These are phyloP conservation scores for Lasioglossum pauxillum DNA, from an alignment of 2,888 invertebrate genomes.

Conservation along the genomic window DNA sequence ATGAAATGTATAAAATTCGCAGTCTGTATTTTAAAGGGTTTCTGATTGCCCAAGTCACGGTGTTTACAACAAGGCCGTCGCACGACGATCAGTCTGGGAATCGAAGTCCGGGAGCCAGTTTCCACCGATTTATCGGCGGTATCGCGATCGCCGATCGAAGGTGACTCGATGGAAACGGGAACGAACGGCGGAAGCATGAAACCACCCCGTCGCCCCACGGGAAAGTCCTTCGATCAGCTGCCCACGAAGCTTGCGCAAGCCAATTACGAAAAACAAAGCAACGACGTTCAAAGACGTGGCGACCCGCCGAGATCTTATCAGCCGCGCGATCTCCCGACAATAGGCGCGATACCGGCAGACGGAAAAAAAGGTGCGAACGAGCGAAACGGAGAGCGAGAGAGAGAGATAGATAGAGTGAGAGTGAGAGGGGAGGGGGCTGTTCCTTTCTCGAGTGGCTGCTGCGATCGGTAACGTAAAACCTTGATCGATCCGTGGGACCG, in stretches of 20 bases:
- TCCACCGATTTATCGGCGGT: background rate
- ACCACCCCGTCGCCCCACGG: background rate
- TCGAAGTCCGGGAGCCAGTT: background rate
- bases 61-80: background rate
- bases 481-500: constrained; percentile 81
- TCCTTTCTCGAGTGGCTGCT: constrained; percentile 65
- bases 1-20: no score
- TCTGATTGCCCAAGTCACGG: background rate
- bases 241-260: constrained; percentile 40
- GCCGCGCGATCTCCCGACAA: constrained; percentile 50
- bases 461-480: constrained; percentile 75
- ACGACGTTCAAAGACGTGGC: constrained; percentile 28
- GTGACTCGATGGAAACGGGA: constrained; percentile 7
- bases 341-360: constrained; percentile 35
- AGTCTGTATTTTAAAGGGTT: background rate
- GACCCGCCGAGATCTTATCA: constrained; percentile 58
- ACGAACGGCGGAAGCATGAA: constrained; percentile 13
- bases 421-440: constrained; percentile 31
- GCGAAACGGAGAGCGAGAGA: background rate
- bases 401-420: background rate
- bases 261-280: constrained; percentile 29
- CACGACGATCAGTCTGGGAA: background rate
- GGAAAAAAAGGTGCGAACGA: constrained; percentile 35
- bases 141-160: constrained; percentile 1
- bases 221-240: constrained; percentile 18